Evolutionary conservation across 53 echinoderm and acorn worm genomes (phyloP), one percentile per base, ranked within the genome.

Genomic region (Arbacia lixula): DNA sequence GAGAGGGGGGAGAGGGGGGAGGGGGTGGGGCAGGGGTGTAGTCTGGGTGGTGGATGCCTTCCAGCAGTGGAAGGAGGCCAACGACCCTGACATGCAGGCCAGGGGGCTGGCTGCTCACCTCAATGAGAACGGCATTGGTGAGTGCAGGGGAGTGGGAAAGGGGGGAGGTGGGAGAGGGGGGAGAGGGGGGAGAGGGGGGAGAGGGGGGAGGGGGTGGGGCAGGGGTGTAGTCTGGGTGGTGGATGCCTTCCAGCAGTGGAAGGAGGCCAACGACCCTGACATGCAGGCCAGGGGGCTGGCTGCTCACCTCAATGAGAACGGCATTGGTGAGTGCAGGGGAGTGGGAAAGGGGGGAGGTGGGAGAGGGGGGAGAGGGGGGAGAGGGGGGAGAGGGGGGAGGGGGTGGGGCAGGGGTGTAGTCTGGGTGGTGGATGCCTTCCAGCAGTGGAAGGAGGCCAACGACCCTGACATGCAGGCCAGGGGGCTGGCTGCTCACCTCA

Each of bases 111-210:
- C 93, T 20, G 88, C 87, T 33, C 93, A 93, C 42, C 93, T 96
- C 42, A 89, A 86, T 43, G 90, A 93, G 34, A 93, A 96, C 57
- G 96, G 96, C 34, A 96, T 96, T 36, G 91, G 96, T 96, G 87
- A 71, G 87, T 86, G 17, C 10, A 3, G 61, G 42, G 51, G 27
- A 64, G 33, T 30, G 4, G 33, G 64, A 22, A 14, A 14, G 14
- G 49, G 49, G 49, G 49, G 49, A 10, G 49, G 49, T 8, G 14
- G 49, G 49, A 46, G 49, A n/a, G n/a, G n/a, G n/a, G n/a, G n/a
- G n/a, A n/a, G n/a, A n/a, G n/a, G n/a, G n/a, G n/a, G n/a, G n/a
- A n/a, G n/a, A n/a, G n/a, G n/a, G n/a, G n/a, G n/a, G n/a, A n/a
- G n/a, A n/a, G n/a, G n/a, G n/a, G n/a, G n/a, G n/a, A n/a, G n/a